phyloP scores from a whole-genome alignment of 1,140 invertebrate genomes.

The Scaptomyza pallida region DNA sequence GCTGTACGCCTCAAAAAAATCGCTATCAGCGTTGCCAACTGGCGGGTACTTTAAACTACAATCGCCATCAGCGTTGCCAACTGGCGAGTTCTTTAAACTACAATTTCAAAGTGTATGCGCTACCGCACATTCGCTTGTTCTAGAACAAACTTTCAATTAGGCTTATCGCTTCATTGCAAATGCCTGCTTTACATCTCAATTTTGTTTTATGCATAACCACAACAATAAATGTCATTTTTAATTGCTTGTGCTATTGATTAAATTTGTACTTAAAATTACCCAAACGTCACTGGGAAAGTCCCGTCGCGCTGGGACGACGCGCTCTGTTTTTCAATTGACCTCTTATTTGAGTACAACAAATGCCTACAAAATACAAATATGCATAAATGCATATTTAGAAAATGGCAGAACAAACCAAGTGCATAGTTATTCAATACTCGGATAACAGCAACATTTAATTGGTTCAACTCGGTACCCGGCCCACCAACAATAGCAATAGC shows the following conservation, averaged over 20 bases:
- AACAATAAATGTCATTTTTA: constrained; percentile 1
- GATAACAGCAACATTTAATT: constrained; percentile 18
- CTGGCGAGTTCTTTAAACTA: background rate
- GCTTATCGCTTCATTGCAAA: constrained; percentile 4
- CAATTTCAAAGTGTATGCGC: background rate
- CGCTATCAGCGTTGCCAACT: background rate
- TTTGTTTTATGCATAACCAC: constrained; percentile 12
- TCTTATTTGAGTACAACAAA: background rate
- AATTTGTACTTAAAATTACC: constrained; percentile 31
- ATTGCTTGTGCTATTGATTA: constrained; percentile 13
- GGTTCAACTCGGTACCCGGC: constrained; percentile 14
- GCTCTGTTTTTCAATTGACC: constrained; percentile 29
- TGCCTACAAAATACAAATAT: background rate
- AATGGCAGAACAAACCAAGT: background rate
- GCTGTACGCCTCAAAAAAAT: background rate
- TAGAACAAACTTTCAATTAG: background rate
- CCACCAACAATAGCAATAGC: constrained; percentile 1
- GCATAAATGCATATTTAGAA: background rate
- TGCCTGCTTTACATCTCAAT: constrained; percentile 1
- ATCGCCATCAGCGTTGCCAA: background rate
- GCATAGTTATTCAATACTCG: background rate
- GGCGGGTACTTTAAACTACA: background rate
- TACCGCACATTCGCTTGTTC: background rate
- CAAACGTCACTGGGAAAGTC: constrained; percentile 13
- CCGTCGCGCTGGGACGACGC: background rate